phyloP scores from a whole-genome alignment of 2,888 invertebrate species.

The Idaea dimidiata region DNA sequence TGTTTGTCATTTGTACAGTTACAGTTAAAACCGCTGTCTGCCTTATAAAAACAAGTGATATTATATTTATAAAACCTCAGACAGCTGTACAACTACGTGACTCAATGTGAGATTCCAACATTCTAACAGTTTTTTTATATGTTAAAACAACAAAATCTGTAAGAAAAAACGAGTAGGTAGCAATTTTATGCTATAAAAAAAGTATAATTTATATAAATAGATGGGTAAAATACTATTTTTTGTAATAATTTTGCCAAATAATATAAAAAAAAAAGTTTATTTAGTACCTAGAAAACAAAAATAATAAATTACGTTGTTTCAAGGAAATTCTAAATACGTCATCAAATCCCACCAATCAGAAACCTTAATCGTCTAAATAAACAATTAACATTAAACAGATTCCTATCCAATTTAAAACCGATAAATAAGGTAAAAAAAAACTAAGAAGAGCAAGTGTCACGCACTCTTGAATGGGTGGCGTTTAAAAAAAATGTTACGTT shows the following conservation, averaged over 20 bases:
- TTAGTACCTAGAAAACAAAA: no score
- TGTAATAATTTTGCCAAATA: no score
- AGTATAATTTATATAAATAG: no score
- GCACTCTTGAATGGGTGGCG: not conserved
- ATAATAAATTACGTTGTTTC: not conserved
- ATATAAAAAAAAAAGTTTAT: no score
- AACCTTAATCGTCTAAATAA: not conserved
- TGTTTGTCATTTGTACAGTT: not conserved
- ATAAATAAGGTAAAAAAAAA: not conserved
- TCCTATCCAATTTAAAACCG: not conserved
- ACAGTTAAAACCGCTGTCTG: not conserved
- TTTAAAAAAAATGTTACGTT: not conserved
- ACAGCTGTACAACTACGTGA: not conserved
- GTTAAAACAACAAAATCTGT: not conserved
- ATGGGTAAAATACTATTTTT: no score
- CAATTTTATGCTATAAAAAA: no score
- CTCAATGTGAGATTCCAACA: not conserved
- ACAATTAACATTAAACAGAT: not conserved
- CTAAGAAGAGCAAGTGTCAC: not conserved
- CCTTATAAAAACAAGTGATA: not conserved
- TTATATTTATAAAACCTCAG: not conserved
- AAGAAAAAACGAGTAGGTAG: no score
- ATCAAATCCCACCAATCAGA: not conserved
- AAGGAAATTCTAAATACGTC: not conserved
- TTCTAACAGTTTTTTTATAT: not conserved